Percentiles rank a stretch among this genome's conserved stretches.
Evolutionary conservation across 1,140 invertebrate genomes (phyloP).

Genomic region (Ephestia elutella): DNA sequence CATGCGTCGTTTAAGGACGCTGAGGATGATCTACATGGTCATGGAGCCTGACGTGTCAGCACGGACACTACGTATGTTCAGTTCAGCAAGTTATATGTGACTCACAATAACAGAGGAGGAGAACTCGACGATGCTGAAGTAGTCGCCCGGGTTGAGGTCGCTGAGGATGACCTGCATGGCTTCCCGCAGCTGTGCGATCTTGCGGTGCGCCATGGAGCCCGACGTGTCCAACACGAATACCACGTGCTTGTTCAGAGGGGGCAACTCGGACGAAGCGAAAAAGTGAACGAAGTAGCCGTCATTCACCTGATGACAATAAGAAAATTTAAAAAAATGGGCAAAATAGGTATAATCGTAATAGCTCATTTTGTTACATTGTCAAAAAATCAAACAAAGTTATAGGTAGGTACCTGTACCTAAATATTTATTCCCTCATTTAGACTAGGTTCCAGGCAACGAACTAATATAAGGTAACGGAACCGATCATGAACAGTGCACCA

Average conservation of each 20-base stretch:
- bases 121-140: slow-evolving; percentile 81
- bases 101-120: slow-evolving; percentile 72
- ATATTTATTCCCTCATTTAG: too few species aligned
- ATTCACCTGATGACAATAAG: slow-evolving; percentile 77
- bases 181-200: slow-evolving; percentile 78
- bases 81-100: slow-evolving; percentile 10
- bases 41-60: slow-evolving; percentile 82
- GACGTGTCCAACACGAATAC: slow-evolving; percentile 83
- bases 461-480: too few species aligned
- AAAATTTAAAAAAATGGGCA: slow-evolving; percentile 18
- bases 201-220: slow-evolving; percentile 80
- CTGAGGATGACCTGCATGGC: slow-evolving; percentile 81
- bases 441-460: too few species aligned
- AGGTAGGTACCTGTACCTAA: too few species aligned
- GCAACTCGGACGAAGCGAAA: slow-evolving; percentile 77
- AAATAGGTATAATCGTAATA: too few species aligned
- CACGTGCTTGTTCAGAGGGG: slow-evolving; percentile 79
- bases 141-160: slow-evolving; percentile 77
- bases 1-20: too few species aligned
- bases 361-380: too few species aligned
- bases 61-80: slow-evolving; percentile 81
- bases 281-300: slow-evolving; percentile 88
- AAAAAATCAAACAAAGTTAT: too few species aligned
- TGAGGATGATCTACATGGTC: too few species aligned
- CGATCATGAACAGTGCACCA: too few species aligned